Evolutionary conservation across 2,113 vertebrate genomes (phyloP).

Genomic region (Toxotes chatareus): DNA sequence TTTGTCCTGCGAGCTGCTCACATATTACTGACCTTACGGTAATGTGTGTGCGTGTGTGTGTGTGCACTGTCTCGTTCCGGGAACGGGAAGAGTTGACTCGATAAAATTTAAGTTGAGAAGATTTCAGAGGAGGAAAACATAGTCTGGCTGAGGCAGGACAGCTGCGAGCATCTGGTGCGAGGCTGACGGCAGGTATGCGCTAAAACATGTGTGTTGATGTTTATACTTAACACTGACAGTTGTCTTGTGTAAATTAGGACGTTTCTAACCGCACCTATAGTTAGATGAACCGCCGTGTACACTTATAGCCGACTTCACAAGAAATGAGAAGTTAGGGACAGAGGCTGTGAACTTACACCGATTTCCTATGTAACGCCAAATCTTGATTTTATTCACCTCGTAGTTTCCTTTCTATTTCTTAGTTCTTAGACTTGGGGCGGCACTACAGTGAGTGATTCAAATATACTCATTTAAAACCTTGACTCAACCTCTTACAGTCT

Average conservation of each 20-base stretch:
- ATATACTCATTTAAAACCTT: background rate
- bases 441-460: background rate
- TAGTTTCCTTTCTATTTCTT: background rate
- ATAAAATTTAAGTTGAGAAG: conserved; percentile 25
- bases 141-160: conserved; percentile 22
- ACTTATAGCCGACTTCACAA: background rate
- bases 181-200: conserved; percentile 56
- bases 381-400: background rate
- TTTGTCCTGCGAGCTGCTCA: background rate
- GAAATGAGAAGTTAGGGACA: conserved; percentile 38
- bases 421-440: background rate
- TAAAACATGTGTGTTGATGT: background rate
- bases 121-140: conserved; percentile 5
- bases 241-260: background rate
- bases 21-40: conserved; percentile 52
- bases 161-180: conserved; percentile 10
- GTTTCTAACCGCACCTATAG: background rate
- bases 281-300: background rate
- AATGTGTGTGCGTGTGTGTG: conserved; percentile 17
- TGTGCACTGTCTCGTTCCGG: conserved; percentile 67
- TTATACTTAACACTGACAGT: background rate
- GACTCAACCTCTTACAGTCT: conserved; percentile 22
- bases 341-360: background rate
- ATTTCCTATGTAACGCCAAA: background rate
- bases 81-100: conserved; percentile 63